Base-by-base conservation (phyloP, 1,140 invertebrate genomes). In the Calliopsis andreniformis region DNA sequence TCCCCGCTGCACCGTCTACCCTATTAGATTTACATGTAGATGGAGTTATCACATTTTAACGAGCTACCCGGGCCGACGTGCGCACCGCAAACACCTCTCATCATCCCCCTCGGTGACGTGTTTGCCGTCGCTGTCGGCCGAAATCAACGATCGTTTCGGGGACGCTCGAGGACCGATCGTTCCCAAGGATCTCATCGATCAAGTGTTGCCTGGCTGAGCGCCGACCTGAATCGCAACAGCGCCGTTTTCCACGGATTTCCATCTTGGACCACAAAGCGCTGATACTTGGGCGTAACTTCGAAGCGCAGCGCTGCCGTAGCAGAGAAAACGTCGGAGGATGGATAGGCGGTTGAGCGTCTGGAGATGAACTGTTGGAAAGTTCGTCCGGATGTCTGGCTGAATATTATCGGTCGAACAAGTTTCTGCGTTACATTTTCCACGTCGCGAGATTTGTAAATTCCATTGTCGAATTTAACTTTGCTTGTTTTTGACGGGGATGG, bases 1-100 rank as follows among this genome's bases (percentile, higher is more conserved):
- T 76, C 79, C 70, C 53, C 45, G 42, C 64, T 32, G 51, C 63
- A 58, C 49, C 66, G 76, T 85, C 64, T 78, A 69, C 82, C 56
- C 80, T 82, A 89, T 89, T 87, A 87, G 82, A 89, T 89, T 89
- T 86, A 86, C 87, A 89, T 86, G 82, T 81, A 87, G 87, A 88
- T 86, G 66, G 82, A 86, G 84, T 84, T 86, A 85, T 87, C 83
- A 83, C 84, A 71, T 88, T 87, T 89, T 89, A 88, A 90, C 83
- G 85, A 89, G 82, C 66, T 87, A 78, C 70, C 14, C 62, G 39
- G n/a, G n/a, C 12, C 25, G 32, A 76, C n/a, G n/a, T 58, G 20
- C 23, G 20, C 30, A 1, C 16, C 51, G 5, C 28, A 25, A 20
- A n/a, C 47, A 23, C 16, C 64, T 18, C 66, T 76, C 71, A 77